These are phyloP conservation scores for Heteromurus nitidus DNA, from an alignment of 2,888 invertebrate genomes.

Conservation along the genomic window DNA sequence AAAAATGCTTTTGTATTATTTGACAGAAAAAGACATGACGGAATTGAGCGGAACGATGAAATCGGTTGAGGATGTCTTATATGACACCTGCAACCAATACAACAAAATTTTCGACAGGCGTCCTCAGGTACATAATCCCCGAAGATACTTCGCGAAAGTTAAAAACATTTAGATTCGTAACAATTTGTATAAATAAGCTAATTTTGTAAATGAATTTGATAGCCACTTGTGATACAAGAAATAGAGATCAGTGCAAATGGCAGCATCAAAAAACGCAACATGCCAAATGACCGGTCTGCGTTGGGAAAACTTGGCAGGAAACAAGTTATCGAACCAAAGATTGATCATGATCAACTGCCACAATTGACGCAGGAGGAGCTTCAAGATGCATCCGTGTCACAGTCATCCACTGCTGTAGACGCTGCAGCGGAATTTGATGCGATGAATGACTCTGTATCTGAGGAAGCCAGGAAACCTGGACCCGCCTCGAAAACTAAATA, in stretches of 20 bases:
- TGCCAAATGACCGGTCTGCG: background rate
- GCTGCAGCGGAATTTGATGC: background rate
- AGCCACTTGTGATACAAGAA: conserved; percentile 39
- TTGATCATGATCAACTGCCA: background rate
- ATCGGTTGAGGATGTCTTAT: background rate
- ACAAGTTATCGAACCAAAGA: background rate
- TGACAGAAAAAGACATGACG: conserved; percentile 8
- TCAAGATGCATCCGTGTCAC: background rate
- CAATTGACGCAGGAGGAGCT: background rate
- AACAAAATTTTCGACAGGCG: background rate
- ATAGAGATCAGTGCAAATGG: conserved; percentile 62
- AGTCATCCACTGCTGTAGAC: background rate
- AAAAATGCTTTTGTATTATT: background rate
- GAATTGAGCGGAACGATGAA: conserved; percentile 2
- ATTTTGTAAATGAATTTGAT: too few species aligned
- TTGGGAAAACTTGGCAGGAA: background rate
- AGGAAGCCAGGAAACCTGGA: conserved; percentile 29
- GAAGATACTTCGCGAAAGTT: too few species aligned
- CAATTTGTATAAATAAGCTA: too few species aligned
- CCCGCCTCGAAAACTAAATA: conserved; percentile 43
- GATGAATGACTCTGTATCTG: conserved; percentile 7
- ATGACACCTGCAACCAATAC: conserved; percentile 10
- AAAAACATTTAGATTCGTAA: background rate
- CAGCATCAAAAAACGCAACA: conserved; percentile 8
- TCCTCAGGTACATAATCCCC: conserved; percentile 38